Base-by-base conservation (phyloP, 2,113 vertebrate species). In the Cisticola juncidis region DNA sequence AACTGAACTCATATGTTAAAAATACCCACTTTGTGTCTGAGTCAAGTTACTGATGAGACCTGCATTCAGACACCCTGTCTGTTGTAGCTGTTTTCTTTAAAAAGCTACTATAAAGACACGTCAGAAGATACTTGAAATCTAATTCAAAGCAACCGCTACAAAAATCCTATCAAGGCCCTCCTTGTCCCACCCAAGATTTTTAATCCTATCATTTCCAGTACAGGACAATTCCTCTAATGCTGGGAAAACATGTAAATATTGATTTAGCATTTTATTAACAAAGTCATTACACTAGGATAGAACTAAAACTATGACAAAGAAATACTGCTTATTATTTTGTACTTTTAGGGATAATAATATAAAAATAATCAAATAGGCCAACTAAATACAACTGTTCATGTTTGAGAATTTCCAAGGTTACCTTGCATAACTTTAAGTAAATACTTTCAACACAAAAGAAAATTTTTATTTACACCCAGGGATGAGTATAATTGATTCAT, bases 11-110 rank as follows among this genome's bases (percentile, higher is more conserved):
- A 0, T 44, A 45, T 26, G n/a, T 79, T 90, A 95, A 88, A 95
- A 94, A 92, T 65, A 97, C 62, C 78, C 61, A 83, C 86, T 95
- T 95, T 74, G 66, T 88, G 92, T 89, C 94, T 95, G 85, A 95
- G 92, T 92, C 88, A 92, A 95, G 70, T 84, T 80, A 56, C 86
- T 95, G 96, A 97, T 90, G 44, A 81, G n/a, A 90, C 19, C 15
- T 26, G 44, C 36, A 31, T 71, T 90, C 70, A 79, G 57, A 85
- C 74, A 87, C 44, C 7, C 66, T 28, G 29, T 35, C 64, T 77
- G 15, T 60, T 7, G 24, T 40, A 47, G 61, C 4, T 47, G 28
- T 45, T 92, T 76, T 92, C 68, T 88, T 85, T 68, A 68, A 83
- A 86, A 91, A 68, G 36, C 35, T 23, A 18, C 88, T 86, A 65